Evolutionary conservation across 2,888 invertebrate genomes (phyloP), one percentile per base, ranked within the genome.

Genomic region (Neocrepidodera transversa): DNA sequence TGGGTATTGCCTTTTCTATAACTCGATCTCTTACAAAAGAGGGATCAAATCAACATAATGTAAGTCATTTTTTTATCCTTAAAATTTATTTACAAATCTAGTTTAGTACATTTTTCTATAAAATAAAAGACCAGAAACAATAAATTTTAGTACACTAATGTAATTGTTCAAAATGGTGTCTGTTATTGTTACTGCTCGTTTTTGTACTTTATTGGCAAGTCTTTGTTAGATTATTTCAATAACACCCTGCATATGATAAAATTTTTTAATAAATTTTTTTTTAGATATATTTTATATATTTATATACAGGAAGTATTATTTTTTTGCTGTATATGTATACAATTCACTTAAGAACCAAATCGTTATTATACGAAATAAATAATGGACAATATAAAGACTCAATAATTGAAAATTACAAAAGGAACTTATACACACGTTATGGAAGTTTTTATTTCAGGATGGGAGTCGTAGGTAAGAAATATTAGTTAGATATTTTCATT

Each of bases 391-490:
- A 42, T 23, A 53, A 40, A 10, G 45, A 23, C 13, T 38, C 55
- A 5, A n/a, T n/a, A n/a, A 53, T 20, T 26, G 62, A 56, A 7
- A 43, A 14, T 1, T 45, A 52, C 8, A 63, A 57, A 10, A 49
- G 38, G 38, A 50, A 60, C 42, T 13, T 54, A 2, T 55, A 63
- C 28, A 40, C 55, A 32, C 84, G 90, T 69, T 92, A 92, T 75
- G 93, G 93, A 49, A 93, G 92, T 79, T 93, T 94, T 79, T 94
- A 93, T 80, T 83, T 94, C 51, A 84, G 93, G 68, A 86, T 93
- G 32, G 93, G 93, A 49, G 93, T 93, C 52, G 88, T 91, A 68
- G 89, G 90, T 88, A 81, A 66, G 67, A 26, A 13, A 42, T 17
- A 17, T 10, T 40, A 2, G 10, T 17, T 40, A 3, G 17, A 17